Base-by-base conservation (phyloP, 2,888 invertebrate genomes). In the Drosophila borborema region DNA sequence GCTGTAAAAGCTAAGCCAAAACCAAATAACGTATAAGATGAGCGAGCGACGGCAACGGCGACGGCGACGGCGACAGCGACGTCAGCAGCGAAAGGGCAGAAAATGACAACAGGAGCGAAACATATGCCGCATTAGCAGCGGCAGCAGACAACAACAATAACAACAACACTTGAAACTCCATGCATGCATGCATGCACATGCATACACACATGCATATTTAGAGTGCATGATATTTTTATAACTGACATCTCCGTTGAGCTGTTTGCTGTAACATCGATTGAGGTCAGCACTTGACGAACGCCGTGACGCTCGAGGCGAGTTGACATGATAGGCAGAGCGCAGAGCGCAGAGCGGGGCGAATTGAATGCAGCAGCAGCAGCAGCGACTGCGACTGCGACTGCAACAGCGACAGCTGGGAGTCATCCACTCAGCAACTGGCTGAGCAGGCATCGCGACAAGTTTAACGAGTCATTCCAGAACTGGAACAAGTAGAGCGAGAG, bases 391-490 rank as follows among this genome's bases (percentile, higher is more conserved):
- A 46, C 64, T 69, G 45, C 51, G 49, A 23, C 54, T 43, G 55
- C 36, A 40, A 55, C 65, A 49, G 38, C 28, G 16, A 60, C 75
- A 67, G 67, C 64, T 63, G 79, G 41, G 36, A 78, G 63, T 56
- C 70, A 46, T 69, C 69, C 70, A 53, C 40, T 43, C 23, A 36
- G 41, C 48, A 61, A 61, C 34, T 51, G 45, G 40, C 67, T 45
- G 43, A 41, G 40, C 74, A 79, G 63, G 58, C 45, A 48, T 74
- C 66, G 79, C 75, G 83, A 89, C 90, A 89, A 89, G 85, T 84
- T 72, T 68, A 83, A 86, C 89, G 77, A 83, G 89, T 89, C 89
- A 72, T 70, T 83, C 67, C 69, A 89, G 88, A 84, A 84, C 88
- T 89, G 90, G 90, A 89, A 84, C 83, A 84, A 72, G 64, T 72